phyloP scores from a whole-genome alignment of 2,888 invertebrate species.

The Cephus rjabovi region DNA sequence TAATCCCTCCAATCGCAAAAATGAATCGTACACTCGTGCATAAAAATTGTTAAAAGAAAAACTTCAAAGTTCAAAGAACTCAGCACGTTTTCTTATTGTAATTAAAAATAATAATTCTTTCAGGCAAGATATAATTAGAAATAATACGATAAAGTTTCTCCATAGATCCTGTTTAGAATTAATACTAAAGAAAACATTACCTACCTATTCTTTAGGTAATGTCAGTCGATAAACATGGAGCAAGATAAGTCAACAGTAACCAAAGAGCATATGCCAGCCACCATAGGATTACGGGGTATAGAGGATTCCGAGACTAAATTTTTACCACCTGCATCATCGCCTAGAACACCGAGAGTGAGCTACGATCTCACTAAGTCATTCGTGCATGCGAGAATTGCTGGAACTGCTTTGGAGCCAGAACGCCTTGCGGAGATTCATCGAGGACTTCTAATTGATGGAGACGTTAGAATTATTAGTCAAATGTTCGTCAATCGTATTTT shows the following conservation, averaged over 20 bases:
- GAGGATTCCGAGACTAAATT: neutral
- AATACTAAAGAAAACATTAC: neutral
- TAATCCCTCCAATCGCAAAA: neutral
- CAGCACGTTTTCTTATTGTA: neutral
- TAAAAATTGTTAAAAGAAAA: neutral
- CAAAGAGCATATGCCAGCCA: neutral
- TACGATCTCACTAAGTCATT: constrained; percentile 22
- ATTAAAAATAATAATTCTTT: neutral
- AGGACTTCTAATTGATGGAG: constrained; percentile 23
- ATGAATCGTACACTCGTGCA: neutral
- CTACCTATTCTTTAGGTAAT: neutral
- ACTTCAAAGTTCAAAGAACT: neutral
- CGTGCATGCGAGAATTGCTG: constrained; percentile 16
- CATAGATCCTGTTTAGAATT: no score
- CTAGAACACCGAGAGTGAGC: constrained; percentile 9
- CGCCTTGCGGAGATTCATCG: constrained; percentile 15
- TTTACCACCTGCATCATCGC: neutral
- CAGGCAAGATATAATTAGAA: neutral
- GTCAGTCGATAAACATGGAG: neutral
- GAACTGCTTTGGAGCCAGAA: constrained; percentile 12
- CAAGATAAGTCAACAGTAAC: neutral
- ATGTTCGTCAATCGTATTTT: constrained; percentile 15
- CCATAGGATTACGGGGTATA: neutral
- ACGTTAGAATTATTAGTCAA: constrained; percentile 28
- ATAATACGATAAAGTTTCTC: neutral